A percentile compares a stretch with the other conserved stretches of the same genome.
Conservation (phyloP, 2,797 vertebrate species). For the Geotrypetes seraphini region DNA sequence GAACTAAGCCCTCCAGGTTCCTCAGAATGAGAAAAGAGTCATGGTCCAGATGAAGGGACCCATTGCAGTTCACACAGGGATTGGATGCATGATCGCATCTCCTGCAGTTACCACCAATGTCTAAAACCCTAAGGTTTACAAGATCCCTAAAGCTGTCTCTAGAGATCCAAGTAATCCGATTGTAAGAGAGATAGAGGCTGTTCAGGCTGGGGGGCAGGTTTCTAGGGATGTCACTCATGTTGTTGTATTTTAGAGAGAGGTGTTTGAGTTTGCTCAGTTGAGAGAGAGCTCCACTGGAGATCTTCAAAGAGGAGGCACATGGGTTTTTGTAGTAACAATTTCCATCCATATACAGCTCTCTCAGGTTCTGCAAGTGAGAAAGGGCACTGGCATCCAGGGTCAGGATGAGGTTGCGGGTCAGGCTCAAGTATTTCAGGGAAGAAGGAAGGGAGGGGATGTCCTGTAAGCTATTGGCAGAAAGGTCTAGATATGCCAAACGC, state of each 20-base stretch:
- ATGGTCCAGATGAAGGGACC: conserved; percentile 34
- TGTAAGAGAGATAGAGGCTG: conserved; percentile 60
- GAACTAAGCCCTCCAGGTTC: conserved; percentile 40
- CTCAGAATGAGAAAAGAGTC: conserved; percentile 39
- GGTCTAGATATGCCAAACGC: conserved; percentile 44
- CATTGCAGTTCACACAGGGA: conserved; percentile 67
- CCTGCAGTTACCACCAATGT: conserved; percentile 74
- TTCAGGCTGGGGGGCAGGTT: conserved; percentile 54
- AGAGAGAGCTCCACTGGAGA: conserved; percentile 46
- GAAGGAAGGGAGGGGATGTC: conserved; percentile 57
- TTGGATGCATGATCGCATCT: conserved; percentile 72
- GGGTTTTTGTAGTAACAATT: conserved; percentile 75
- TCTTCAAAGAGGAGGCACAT: conserved; percentile 45
- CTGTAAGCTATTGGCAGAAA: conserved; percentile 65
- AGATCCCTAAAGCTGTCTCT: conserved; percentile 53
- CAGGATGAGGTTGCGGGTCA: conserved; percentile 60
- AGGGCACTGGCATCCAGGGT: conserved; percentile 27
- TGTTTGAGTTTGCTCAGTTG: conserved; percentile 44
- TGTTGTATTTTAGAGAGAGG: conserved; percentile 65
- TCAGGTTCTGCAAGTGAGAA: conserved; percentile 38
- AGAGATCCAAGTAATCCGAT: conserved; percentile 50
- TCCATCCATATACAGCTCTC: conserved; percentile 40
- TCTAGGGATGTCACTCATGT: conserved; percentile 54
- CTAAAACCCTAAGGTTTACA: conserved; percentile 40
- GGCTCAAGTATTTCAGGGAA: conserved; percentile 44